Evolutionary conservation across 1,140 invertebrate genomes (phyloP).

Genomic region (Rhagoletis zephyria): DNA sequence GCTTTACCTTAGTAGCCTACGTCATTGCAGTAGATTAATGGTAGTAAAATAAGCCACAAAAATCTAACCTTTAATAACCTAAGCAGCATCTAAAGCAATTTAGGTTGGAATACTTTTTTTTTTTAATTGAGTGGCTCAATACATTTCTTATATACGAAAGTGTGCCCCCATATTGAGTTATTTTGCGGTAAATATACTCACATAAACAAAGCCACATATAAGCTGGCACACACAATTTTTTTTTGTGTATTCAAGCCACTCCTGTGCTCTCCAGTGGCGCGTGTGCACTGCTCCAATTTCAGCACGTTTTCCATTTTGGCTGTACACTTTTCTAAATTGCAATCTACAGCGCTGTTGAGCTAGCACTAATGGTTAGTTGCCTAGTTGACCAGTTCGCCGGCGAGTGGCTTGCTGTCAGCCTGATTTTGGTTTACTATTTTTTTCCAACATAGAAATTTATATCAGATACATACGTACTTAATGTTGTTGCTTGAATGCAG

Average conservation of each 20-base stretch:
- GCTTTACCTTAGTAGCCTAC: no score
- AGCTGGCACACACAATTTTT: background rate
- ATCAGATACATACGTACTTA: background rate
- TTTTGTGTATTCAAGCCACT: background rate
- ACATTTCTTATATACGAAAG: no score
- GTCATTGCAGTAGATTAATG: no score
- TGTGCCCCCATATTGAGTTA: no score
- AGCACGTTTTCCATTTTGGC: slow-evolving; percentile 28
- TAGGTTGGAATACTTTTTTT: no score
- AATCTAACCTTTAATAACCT: no score
- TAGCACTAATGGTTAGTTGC: background rate
- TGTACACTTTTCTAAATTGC: background rate
- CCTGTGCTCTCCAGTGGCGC: background rate
- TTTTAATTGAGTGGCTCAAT: no score
- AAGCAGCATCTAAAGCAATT: no score
- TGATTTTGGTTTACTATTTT: background rate
- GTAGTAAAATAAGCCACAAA: no score
- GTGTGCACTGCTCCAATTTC: slow-evolving; percentile 28
- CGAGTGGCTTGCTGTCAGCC: background rate
- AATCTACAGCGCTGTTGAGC: background rate
- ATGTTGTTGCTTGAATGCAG: background rate
- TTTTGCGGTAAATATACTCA: background rate
- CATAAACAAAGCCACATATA: background rate
- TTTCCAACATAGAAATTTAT: background rate
- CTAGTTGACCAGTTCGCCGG: slow-evolving; percentile 1